Base-by-base conservation (phyloP, 2,113 vertebrate species). In the Leuciscus idus region DNA sequence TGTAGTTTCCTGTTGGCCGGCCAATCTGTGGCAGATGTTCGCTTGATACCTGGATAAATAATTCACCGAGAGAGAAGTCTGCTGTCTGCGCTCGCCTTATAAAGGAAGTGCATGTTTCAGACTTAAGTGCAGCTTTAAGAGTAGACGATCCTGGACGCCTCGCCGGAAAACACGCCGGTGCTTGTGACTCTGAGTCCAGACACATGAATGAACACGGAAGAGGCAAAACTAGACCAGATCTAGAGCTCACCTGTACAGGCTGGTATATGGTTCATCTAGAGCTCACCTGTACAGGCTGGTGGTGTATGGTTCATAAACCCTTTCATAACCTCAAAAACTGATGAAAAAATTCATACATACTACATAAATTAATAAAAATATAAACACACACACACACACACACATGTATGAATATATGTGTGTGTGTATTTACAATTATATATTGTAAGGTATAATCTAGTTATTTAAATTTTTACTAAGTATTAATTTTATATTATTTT, bases 81-180 rank as follows among this genome's bases (percentile, higher is more conserved):
- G 30, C 36, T 81, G 84, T 87, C 62, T 84, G 73, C 46, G 12
- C 55, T 85, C 39, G 13, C 72, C 28, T 72, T 33, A 82, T 73
- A 66, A 39, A 81, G 84, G 43, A 89, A 89, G 83, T 88, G 87
- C 85, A 70, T 78, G 15, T 68, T 81, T 86, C 62, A 86, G 83
- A 76, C 78, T 30, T 86, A 86, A 89, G 88, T 89, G 88, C 88
- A 89, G 79, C 76, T 84, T 86, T 59, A 86, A 83, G 57, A 46
- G 80, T 77, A 79, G 48, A 43, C 17, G 4, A 55, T 74, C 72
- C 21, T 2, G 72, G 48, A 26, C 72, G 72, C 9, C 70, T 46
- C 10, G 12, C 30, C 52, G 57, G 81, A 12, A 70, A n/a, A n/a
- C n/a, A n/a, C n/a, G n/a, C n/a, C n/a, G n/a, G n/a, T n/a, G n/a